Base-by-base conservation (phyloP, 1,140 invertebrate genomes). In the Bombyx mori region DNA sequence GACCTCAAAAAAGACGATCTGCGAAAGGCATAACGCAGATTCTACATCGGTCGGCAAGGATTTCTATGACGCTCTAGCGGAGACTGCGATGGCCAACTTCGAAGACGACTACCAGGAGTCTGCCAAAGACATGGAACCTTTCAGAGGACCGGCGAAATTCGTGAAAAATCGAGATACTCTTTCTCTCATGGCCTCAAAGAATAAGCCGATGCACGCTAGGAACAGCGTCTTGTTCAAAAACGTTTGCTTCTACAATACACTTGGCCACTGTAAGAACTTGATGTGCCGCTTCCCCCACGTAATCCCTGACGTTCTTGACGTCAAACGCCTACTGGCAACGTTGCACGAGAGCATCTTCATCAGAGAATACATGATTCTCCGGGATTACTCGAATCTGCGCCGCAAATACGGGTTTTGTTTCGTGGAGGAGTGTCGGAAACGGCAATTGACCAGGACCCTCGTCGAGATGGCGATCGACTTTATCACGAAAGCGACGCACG, bases 391-490 rank as follows among this genome's bases (percentile, higher is more conserved):
- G 1, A 3, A 44, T 2, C 56, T 86, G 3, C 62, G 66, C 49
- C 68, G 67, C 0, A 63, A 56, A 26, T 86, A 70, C 50, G 73
- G 74, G 0, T n/a, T 69, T 1, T 69, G 51, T 8, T 83, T 72
- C 45, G 58, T 82, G 0, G 57, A 73, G 6, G 80, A 82, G 22
- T 73, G 74, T 43, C 66, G 63, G 2, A 58, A 62, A 10, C 61
- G 81, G 1, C 51, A 74, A 7, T 51, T 77, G 6, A 62, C 71
- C 6, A 68, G 66, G 52, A 58, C 73, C 1, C 48, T 82, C 6
- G 56, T 85, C 0, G 76, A 82, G 63, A 80, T 83, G 61, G 66
- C 71, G 0, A 69, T 77, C 54, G 71, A 79, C 44, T 73, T 71
- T 56, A 48, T 74, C 0, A 53, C 47, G 2, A 75, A 62, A 52